Conservation (phyloP, 2,888 invertebrate species). For the Mycogona germanica region DNA sequence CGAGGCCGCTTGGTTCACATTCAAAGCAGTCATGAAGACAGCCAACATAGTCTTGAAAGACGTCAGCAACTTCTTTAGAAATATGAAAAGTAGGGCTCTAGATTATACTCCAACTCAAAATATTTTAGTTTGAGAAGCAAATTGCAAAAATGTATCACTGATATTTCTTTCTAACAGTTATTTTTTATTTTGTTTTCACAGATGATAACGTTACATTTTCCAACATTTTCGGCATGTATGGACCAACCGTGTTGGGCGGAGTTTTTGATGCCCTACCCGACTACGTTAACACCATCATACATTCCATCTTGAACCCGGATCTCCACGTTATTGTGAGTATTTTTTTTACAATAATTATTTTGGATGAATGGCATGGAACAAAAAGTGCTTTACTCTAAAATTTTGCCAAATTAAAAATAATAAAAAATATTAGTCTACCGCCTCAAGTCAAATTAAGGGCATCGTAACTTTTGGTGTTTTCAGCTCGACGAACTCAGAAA, state of each 20-base stretch:
- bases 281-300: constrained; percentile 8
- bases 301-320: constrained; percentile 5
- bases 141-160: background rate
- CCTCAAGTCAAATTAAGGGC: background rate
- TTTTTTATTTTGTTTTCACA: background rate
- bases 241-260: background rate
- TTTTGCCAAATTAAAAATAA: background rate
- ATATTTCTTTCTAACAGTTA: background rate
- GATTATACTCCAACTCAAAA: background rate
- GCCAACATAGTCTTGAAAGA: constrained; percentile 5
- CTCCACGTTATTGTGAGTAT: constrained; percentile 4
- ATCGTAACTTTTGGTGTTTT: background rate
- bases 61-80: background rate
- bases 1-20: constrained; percentile 1
- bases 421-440: background rate
- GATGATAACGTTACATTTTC: constrained; percentile 6
- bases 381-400: background rate
- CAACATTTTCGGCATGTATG: constrained; percentile 13
- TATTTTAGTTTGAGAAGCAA: too few relatives aligned
- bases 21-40: constrained; percentile 13
- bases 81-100: constrained; percentile 4
- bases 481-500: background rate
- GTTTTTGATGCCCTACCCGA: constrained; percentile 9
- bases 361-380: background rate
- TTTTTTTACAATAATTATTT: constrained; percentile 1